phyloP scores from a whole-genome alignment of 2,888 invertebrate genomes.

The Callyntrura guangdongensis region DNA sequence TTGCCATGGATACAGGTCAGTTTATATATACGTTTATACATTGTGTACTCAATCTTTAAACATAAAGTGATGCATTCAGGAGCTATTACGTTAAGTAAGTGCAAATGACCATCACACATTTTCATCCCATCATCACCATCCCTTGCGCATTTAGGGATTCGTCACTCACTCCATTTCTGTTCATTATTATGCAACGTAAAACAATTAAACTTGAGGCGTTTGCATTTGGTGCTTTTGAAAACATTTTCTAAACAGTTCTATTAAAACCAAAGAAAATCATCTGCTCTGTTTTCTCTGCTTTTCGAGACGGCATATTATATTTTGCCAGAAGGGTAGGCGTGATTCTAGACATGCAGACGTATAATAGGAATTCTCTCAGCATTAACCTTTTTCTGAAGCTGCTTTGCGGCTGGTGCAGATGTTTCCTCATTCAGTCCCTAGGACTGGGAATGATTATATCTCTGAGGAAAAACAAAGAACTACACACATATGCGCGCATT shows the following conservation, averaged over 20 bases:
- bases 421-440: not conserved
- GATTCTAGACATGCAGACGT: slow-evolving; percentile 67
- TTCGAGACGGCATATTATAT: slow-evolving; percentile 52
- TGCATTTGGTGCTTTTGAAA: slow-evolving; percentile 51
- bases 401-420: slow-evolving; percentile 15
- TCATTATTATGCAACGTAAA: slow-evolving; percentile 55
- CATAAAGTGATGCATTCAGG: not conserved
- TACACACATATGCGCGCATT: slow-evolving; percentile 13
- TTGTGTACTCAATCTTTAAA: not conserved
- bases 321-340: slow-evolving; percentile 79
- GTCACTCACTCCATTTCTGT: slow-evolving; percentile 18
- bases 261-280: slow-evolving; percentile 53
- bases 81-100: slow-evolving; percentile 40
- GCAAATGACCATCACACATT: slow-evolving; percentile 41
- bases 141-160: not conserved
- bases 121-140: not conserved
- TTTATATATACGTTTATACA: not conserved
- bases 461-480: not conserved
- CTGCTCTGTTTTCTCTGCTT: slow-evolving; percentile 25
- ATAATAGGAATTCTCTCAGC: slow-evolving; percentile 42
- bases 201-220: slow-evolving; percentile 77
- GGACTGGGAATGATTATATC: not conserved
- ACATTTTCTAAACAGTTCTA: slow-evolving; percentile 41
- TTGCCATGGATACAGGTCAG: slow-evolving; percentile 98
- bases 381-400: slow-evolving; percentile 31